These are phyloP conservation scores for Standfussiana lucernea DNA, from an alignment of 2,888 invertebrate genomes.

Conservation along the genomic window DNA sequence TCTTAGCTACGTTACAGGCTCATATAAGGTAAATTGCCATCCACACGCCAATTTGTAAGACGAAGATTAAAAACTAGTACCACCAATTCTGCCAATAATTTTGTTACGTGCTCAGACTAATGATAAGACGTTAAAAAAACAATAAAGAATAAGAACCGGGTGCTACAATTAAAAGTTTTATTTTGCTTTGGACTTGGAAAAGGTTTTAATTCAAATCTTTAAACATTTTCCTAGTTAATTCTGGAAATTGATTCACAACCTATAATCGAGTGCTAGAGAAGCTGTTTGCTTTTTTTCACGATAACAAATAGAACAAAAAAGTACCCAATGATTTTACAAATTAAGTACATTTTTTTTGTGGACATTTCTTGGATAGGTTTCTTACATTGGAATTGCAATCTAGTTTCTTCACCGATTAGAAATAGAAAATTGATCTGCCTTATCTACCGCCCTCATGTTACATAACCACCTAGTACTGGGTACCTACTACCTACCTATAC, in stretches of 20 bases:
- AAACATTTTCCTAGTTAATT: not conserved
- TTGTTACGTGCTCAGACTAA: not conserved
- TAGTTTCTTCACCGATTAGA: not conserved
- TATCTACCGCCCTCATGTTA: conserved; percentile 42
- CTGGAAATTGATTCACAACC: not conserved
- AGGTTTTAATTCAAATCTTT: not conserved
- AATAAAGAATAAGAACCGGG: not conserved
- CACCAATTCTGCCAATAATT: not conserved
- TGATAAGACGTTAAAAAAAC: not conserved
- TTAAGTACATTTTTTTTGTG: not conserved
- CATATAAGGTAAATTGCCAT: not conserved
- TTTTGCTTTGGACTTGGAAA: not conserved
- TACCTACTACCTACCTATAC: conserved; percentile 42
- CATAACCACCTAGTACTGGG: conserved; percentile 50
- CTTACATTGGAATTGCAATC: not conserved
- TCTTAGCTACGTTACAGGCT: not conserved
- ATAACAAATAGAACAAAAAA: not conserved
- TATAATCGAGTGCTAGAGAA: not conserved
- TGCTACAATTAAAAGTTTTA: not conserved
- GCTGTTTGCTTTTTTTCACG: not conserved
- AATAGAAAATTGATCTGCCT: not conserved
- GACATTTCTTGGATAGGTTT: not conserved
- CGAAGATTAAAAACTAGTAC: not conserved
- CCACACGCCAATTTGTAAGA: not conserved
- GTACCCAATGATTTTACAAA: not conserved